phyloP scores from a whole-genome alignment of 2,113 vertebrate genomes.

The Glaucomys volans region DNA sequence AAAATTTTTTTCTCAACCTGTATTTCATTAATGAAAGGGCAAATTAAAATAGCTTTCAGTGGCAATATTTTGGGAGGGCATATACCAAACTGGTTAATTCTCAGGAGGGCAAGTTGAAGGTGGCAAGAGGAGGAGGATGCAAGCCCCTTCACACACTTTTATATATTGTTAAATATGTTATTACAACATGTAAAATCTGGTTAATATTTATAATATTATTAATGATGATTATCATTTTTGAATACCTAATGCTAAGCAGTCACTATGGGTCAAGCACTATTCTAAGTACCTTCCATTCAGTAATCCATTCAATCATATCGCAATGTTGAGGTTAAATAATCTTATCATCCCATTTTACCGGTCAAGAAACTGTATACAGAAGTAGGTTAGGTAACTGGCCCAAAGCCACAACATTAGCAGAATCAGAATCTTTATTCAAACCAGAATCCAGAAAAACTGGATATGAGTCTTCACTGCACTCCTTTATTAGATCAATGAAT shows the following conservation, averaged over 20 bases:
- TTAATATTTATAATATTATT: background rate
- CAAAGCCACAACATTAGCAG: background rate
- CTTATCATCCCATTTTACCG: background rate
- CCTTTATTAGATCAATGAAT: background rate
- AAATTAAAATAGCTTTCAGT: slow-evolving; percentile 27
- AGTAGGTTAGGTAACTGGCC: background rate
- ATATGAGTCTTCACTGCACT: background rate
- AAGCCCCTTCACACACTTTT: background rate
- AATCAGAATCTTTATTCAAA: background rate
- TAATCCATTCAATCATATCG: background rate
- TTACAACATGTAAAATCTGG: slow-evolving; percentile 20
- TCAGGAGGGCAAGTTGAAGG: background rate
- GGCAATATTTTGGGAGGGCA: background rate
- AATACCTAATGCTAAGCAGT: background rate
- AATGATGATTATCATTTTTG: background rate
- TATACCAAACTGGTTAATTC: background rate
- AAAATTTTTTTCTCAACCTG: background rate
- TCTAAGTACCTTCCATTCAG: background rate
- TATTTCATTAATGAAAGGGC: slow-evolving; percentile 36
- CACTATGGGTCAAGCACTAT: background rate
- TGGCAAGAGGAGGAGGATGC: background rate
- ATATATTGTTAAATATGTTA: background rate
- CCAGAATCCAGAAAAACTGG: background rate
- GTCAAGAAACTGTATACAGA: slow-evolving; percentile 14
- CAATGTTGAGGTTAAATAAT: background rate